Evolutionary conservation across 2,113 vertebrate genomes (phyloP).

Genomic region (Chrysochloris asiatica): DNA sequence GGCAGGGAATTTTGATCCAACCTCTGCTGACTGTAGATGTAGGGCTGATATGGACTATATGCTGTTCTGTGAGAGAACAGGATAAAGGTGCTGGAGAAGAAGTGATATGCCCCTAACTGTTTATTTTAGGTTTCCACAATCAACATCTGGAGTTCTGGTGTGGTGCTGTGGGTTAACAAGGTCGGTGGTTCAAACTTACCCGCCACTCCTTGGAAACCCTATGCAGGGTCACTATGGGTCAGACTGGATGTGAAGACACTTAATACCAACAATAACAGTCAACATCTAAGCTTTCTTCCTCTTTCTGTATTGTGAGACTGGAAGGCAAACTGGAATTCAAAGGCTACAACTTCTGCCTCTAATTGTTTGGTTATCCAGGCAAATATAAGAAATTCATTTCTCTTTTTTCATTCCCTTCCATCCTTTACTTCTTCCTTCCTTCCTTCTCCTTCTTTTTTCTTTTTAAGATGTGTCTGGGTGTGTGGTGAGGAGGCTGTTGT

Average conservation of each 20-base stretch:
- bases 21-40: not conserved
- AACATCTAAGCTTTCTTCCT: not conserved
- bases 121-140: not conserved
- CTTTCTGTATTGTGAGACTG: conserved; percentile 1
- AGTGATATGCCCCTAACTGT: not conserved
- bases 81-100: not conserved
- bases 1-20: not conserved
- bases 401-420: accelerated
- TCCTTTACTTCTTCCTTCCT: not conserved
- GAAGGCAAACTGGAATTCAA: not conserved
- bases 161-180: too few relatives aligned
- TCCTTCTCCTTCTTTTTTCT: not conserved
- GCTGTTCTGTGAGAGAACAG: not conserved
- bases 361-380: not conserved
- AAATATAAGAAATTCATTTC: not conserved
- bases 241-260: too few relatives aligned
- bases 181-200: too few relatives aligned
- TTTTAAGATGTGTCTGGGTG: not conserved
- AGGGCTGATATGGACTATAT: not conserved
- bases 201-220: too few relatives aligned
- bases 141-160: too few relatives aligned
- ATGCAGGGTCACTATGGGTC: too few relatives aligned
- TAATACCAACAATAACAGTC: too few relatives aligned
- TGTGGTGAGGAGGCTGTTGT: not conserved
- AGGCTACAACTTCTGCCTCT: not conserved